Evolutionary conservation across 1,140 invertebrate genomes (phyloP).

Genomic region (Papilio glaucus): DNA sequence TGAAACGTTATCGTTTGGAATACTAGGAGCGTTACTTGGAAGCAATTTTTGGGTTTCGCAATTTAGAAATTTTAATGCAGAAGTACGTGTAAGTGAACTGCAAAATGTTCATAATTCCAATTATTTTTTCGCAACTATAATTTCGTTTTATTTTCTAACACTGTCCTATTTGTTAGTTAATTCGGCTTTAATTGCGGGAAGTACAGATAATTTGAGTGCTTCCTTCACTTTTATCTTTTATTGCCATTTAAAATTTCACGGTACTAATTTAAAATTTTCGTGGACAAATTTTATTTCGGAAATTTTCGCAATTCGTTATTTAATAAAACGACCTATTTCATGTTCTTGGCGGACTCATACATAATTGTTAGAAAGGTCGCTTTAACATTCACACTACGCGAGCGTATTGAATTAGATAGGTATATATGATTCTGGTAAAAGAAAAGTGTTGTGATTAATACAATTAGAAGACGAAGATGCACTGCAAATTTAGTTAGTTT

Average conservation of each 20-base stretch:
- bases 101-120: constrained; percentile 5
- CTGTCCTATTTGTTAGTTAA: constrained; percentile 27
- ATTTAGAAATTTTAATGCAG: background rate
- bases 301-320: constrained; percentile 15
- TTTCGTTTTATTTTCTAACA: constrained; percentile 17
- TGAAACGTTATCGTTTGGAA: background rate
- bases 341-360: background rate
- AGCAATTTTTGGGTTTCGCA: background rate
- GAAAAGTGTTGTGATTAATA: too few species aligned
- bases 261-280: constrained; percentile 18
- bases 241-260: constrained; percentile 15
- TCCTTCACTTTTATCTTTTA: constrained; percentile 23
- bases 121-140: constrained; percentile 7
- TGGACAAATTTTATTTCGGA: constrained; percentile 10
- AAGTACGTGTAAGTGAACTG: background rate
- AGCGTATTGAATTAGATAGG: background rate
- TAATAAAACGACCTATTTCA: constrained; percentile 3
- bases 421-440: background rate
- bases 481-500: too few species aligned
- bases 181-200: constrained; percentile 19
- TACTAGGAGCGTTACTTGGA: background rate
- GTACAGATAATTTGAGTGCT: constrained; percentile 24
- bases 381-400: background rate
- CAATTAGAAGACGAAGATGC: too few species aligned
- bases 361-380: background rate